phyloP scores from a whole-genome alignment of 2,113 vertebrate genomes.

The Dendropsophus ebraccatus region DNA sequence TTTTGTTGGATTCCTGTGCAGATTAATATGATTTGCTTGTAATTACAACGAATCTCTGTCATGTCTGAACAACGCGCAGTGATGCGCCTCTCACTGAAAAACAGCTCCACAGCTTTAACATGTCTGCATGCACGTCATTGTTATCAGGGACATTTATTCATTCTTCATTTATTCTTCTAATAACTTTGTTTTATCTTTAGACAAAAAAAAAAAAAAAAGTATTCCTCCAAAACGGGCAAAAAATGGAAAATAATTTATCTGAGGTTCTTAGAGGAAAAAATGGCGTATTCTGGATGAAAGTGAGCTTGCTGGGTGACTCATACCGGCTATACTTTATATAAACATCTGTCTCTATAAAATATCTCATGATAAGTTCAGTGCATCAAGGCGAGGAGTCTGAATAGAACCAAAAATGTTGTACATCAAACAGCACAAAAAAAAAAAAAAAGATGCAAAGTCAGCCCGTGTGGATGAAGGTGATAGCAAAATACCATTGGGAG shows the following conservation, averaged over 20 bases:
- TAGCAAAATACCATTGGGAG: too few species aligned
- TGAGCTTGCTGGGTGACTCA: background rate
- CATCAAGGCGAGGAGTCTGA: background rate
- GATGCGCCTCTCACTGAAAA: background rate
- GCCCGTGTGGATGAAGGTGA: too few species aligned
- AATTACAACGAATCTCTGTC: slow-evolving; percentile 47
- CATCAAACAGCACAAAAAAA: background rate
- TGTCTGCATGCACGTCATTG: background rate
- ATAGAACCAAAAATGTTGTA: background rate
- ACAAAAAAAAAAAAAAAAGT: too few species aligned
- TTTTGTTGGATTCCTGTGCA: slow-evolving; percentile 46
- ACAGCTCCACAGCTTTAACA: background rate
- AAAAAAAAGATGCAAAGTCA: too few species aligned
- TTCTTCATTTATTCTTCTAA: background rate
- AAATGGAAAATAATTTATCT: background rate
- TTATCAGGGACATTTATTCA: background rate
- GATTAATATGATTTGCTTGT: slow-evolving; percentile 46
- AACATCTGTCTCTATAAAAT: slow-evolving; percentile 24
- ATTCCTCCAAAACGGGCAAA: background rate
- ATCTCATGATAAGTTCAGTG: background rate
- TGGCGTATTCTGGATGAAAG: background rate
- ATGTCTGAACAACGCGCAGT: slow-evolving; percentile 40
- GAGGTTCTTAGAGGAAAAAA: background rate
- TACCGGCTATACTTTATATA: background rate
- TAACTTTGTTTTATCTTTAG: background rate